Evolutionary conservation across 2,888 invertebrate genomes (phyloP), one percentile per base, ranked within the genome.

Genomic region (Hyles lineata): DNA sequence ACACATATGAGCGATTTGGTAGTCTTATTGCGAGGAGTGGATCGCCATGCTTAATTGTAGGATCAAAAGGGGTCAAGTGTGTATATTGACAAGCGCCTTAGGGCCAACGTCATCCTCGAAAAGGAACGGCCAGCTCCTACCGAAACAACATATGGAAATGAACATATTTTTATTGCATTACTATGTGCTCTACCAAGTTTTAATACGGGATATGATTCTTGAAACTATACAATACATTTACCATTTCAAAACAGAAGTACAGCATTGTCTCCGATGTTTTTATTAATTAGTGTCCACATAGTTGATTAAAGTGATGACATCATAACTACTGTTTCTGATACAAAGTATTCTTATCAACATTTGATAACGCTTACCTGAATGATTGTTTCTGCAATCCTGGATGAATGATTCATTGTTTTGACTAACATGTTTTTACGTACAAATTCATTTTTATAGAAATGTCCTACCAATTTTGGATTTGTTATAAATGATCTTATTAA

Each of bases 51-150:
- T 91, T 93, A 94, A 94, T 94, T 93, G 94, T 91, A 86, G 86
- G 94, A 94, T 94, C 94, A 94, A 94, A 93, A 91, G 94, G 94
- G 94, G 94, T 94, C 93, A 94, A 94, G 90, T 94, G 94, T 93
- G 89, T 92, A 91, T 90, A 92, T 92, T 93, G 93, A 91, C 91
- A 91, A 92, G 90, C 90, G 93, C 92, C 90, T 91, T 90, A 92
- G 92, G 92, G 89, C 90, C 87, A 87, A 90, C 93, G 92, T 93
- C 92, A 93, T 92, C 83, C 87, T 86, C 82, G 83, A 83, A 85
- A 84, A 83, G 81, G 81, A 73, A 76, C 67, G 23, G 23, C 76
- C 69, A 77, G 77, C 74, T 58, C 17, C 72, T 19, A 62, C 55
- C 29, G 62, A 67, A 67, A 67, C 50, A 73, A 67, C 21, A 32